Evolutionary conservation across 2,113 vertebrate species (phyloP).

Genomic region (Lamprologus speciosus): DNA sequence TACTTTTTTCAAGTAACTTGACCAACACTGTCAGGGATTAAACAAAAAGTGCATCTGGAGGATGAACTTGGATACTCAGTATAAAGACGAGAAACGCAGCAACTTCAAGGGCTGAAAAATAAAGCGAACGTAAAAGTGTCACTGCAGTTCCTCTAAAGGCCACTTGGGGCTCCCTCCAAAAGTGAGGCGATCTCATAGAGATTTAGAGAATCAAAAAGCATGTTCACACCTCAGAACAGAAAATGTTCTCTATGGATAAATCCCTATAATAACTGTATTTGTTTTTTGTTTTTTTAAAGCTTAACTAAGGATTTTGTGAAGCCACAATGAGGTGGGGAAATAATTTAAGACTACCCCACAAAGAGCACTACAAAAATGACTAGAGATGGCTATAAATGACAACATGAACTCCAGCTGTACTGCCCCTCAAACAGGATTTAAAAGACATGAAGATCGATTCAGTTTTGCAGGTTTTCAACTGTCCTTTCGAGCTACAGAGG

Average conservation of each 20-base stretch:
- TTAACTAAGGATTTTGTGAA: not conserved
- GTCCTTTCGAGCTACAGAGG: fast-evolving
- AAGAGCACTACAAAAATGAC: not conserved
- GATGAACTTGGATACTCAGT: too few relatives aligned
- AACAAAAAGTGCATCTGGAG: too few relatives aligned
- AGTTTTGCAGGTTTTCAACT: not conserved
- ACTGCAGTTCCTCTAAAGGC: not conserved
- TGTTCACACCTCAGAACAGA: not conserved
- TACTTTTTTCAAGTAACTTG: too few relatives aligned
- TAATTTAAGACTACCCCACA: not conserved
- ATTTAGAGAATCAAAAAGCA: not conserved
- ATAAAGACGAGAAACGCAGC: not conserved
- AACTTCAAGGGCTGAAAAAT: not conserved
- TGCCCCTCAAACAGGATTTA: not conserved
- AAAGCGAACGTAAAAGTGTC: not conserved
- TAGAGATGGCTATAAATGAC: not conserved
- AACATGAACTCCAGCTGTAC: not conserved
- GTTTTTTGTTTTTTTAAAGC: not conserved
- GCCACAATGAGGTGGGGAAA: not conserved
- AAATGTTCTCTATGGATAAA: not conserved
- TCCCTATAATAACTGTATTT: not conserved
- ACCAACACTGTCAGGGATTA: too few relatives aligned
- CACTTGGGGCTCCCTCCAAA: not conserved
- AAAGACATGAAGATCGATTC: not conserved
- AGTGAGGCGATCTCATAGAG: not conserved